These are phyloP conservation scores for Drosophila punjabiensis DNA, from an alignment of 1,140 invertebrate genomes.

Conservation along the genomic window DNA sequence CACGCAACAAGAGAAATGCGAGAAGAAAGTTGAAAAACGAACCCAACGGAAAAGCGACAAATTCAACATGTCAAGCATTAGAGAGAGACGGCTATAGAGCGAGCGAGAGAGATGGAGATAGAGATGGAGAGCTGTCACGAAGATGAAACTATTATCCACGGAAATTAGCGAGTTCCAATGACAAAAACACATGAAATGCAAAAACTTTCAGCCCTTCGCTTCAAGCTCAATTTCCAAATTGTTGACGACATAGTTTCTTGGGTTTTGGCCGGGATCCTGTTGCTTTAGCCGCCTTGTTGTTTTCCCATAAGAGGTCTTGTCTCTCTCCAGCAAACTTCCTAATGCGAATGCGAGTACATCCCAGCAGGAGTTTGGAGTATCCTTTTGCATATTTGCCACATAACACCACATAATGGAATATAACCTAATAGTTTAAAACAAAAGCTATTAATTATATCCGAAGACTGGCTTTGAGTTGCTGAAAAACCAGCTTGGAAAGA, in stretches of 20 bases:
- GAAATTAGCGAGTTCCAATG: conserved; percentile 75
- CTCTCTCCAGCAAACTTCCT: conserved; percentile 34
- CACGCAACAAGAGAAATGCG: conserved; percentile 72
- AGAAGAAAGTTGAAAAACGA: conserved; percentile 59
- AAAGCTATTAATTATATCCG: conserved; percentile 12
- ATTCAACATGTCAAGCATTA: conserved; percentile 71
- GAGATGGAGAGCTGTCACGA: conserved; percentile 51
- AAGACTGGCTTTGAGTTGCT: not conserved
- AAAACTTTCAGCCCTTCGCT: conserved; percentile 63
- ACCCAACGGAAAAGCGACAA: conserved; percentile 63
- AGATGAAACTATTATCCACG: conserved; percentile 81
- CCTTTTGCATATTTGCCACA: conserved; percentile 5
- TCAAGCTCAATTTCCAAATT: conserved; percentile 77
- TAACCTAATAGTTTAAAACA: conserved; percentile 11
- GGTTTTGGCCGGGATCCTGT: conserved; percentile 17
- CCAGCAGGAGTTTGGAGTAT: conserved; percentile 6
- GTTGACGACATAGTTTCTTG: conserved; percentile 65
- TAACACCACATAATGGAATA: not conserved
- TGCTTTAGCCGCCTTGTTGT: conserved; percentile 32
- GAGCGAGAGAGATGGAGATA: not conserved
- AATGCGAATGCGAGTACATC: conserved; percentile 38
- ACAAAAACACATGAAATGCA: conserved; percentile 78
- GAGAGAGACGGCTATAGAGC: conserved; percentile 3
- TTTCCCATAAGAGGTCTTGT: conserved; percentile 33
- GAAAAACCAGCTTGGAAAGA: not conserved